These are phyloP conservation scores for Danaus melanippus DNA, from an alignment of 1,140 invertebrate genomes.

Conservation along the genomic window DNA sequence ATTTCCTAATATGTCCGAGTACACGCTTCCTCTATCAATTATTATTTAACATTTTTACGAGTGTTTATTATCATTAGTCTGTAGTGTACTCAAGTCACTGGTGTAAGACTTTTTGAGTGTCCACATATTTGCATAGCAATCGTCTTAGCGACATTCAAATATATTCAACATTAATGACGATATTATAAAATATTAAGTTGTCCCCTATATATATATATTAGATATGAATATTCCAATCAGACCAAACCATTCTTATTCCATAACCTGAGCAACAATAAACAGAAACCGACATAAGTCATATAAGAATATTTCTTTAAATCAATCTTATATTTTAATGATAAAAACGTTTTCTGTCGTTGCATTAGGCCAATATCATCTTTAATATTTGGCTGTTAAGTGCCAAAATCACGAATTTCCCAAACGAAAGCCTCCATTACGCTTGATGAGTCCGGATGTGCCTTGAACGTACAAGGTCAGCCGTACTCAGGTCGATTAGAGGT, in stretches of 20 bases:
- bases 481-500: conserved; percentile 48
- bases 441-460: conserved; percentile 55
- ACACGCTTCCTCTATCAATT: conserved; percentile 13
- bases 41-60: too few relatives aligned
- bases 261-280: neutral
- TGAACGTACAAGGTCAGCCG: conserved; percentile 47
- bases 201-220: too few relatives aligned
- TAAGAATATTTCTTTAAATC: neutral
- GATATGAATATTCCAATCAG: neutral
- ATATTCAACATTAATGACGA: neutral
- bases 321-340: conserved; percentile 14
- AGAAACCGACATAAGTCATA: neutral
- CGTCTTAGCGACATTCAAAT: conserved; percentile 3
- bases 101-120: too few relatives aligned
- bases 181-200: neutral
- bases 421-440: conserved; percentile 27
- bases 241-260: conserved; percentile 1
- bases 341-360: conserved; percentile 2
- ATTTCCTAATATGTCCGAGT: conserved; percentile 28
- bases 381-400: conserved; percentile 3
- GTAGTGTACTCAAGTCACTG: too few relatives aligned
- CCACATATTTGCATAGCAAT: conserved; percentile 11
- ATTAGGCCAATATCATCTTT: conserved; percentile 5
- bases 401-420: conserved; percentile 18
- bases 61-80: too few relatives aligned